A percentile compares a stretch with the other conserved stretches of the same genome.
Evolutionary conservation across 2,888 invertebrate genomes (phyloP).

Genomic region (Athalia rosae): DNA sequence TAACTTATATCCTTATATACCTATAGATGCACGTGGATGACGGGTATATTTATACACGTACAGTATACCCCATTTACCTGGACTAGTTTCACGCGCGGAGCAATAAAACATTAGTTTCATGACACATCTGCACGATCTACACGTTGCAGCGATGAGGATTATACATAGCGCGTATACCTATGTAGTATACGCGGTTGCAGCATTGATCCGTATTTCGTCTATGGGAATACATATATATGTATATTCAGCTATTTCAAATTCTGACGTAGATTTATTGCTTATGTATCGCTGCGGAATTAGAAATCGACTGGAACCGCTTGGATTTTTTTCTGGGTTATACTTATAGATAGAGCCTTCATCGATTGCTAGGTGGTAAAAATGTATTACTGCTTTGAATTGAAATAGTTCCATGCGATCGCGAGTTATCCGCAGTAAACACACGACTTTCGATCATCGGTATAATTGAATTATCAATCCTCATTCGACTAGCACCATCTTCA

Average conservation of each 20-base stretch:
- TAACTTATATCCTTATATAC: not conserved
- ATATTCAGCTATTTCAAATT: conserved; percentile 19
- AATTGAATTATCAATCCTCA: too few relatives aligned
- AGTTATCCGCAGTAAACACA: not conserved
- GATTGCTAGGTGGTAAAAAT: not conserved
- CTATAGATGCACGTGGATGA: too few relatives aligned
- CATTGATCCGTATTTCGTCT: conserved; percentile 36
- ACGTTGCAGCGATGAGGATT: too few relatives aligned
- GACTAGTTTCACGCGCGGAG: conserved; percentile 6
- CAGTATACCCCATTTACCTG: not conserved
- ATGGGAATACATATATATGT: conserved; percentile 6
- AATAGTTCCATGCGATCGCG: not conserved
- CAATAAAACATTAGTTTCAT: conserved; percentile 33
- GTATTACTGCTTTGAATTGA: too few relatives aligned
- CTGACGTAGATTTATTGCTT: conserved; percentile 26
- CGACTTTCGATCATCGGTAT: too few relatives aligned
- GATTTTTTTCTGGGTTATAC: conserved; percentile 9
- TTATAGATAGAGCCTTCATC: not conserved
- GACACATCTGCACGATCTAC: conserved; percentile 23
- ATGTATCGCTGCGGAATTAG: conserved; percentile 16
- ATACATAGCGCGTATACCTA: too few relatives aligned
- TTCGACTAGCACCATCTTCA: too few relatives aligned
- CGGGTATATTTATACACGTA: too few relatives aligned
- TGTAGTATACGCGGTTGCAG: not conserved
- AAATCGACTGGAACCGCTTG: not conserved